Conservation (phyloP, 2,113 vertebrate species). For the Apteryx mantelli region DNA sequence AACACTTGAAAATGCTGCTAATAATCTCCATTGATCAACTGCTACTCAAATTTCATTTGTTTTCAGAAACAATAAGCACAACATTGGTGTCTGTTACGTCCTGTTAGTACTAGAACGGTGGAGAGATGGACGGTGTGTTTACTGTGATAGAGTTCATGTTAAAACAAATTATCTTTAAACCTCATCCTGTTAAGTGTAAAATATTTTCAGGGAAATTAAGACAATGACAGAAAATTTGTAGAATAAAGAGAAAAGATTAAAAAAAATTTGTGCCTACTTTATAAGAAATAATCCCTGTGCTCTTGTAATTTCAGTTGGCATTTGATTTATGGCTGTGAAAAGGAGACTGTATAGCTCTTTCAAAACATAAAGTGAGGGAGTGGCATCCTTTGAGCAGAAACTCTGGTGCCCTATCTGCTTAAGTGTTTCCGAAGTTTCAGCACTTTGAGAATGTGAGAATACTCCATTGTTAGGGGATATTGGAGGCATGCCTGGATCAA, state of each 20-base stretch:
- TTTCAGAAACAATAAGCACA: not conserved
- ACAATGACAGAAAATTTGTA: not conserved
- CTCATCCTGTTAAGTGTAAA: not conserved
- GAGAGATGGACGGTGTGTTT: not conserved
- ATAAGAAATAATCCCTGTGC: not conserved
- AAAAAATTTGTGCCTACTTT: not conserved
- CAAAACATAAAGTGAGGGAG: slow-evolving; percentile 59
- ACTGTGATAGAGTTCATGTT: not conserved
- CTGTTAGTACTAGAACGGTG: not conserved
- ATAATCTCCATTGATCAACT: not conserved
- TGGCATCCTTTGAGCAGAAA: slow-evolving; percentile 52
- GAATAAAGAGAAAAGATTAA: not conserved
- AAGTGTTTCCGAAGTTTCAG: slow-evolving; percentile 65
- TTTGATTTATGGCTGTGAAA: slow-evolving; percentile 44
- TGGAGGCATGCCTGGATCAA: slow-evolving; percentile 64
- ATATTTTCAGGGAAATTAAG: not conserved
- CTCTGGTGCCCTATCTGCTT: slow-evolving; percentile 56
- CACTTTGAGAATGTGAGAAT: slow-evolving; percentile 67
- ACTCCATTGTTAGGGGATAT: slow-evolving; percentile 74
- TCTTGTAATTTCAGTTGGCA: slow-evolving; percentile 30
- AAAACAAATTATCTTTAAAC: not conserved
- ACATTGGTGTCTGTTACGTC: not conserved
- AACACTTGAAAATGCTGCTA: not conserved
- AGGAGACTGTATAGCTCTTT: slow-evolving; percentile 23
- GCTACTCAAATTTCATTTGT: not conserved